A percentile compares a stretch with the other conserved stretches of the same genome.
phyloP scores from a whole-genome alignment of 2,888 invertebrate species.

The Oxytorus armatus region DNA sequence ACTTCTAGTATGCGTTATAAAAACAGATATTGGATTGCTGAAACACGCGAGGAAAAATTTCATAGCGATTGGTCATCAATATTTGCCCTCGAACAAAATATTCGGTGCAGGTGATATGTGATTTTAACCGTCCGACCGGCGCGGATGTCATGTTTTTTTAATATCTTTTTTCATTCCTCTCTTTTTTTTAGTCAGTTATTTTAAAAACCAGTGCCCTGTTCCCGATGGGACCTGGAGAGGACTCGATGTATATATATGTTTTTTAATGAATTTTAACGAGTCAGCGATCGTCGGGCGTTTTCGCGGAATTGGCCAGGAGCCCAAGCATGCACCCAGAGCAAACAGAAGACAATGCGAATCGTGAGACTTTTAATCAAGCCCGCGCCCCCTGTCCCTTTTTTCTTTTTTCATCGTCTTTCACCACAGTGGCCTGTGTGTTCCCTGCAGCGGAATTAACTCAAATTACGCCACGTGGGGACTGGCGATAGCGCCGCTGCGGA shows the following conservation, averaged over 20 bases:
- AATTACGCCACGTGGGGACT: slow-evolving; percentile 81
- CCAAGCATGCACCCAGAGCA: slow-evolving; percentile 79
- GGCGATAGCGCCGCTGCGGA: slow-evolving; percentile 73
- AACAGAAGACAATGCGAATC: slow-evolving; percentile 82
- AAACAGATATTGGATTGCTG: slow-evolving; percentile 58
- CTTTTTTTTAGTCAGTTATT: slow-evolving; percentile 61
- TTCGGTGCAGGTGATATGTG: slow-evolving; percentile 38
- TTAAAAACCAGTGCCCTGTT: slow-evolving; percentile 55
- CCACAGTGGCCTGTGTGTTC: slow-evolving; percentile 68
- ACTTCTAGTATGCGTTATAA: slow-evolving; percentile 25
- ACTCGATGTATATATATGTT: slow-evolving; percentile 61
- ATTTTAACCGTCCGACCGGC: slow-evolving; percentile 32
- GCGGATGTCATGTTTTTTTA: slow-evolving; percentile 11
- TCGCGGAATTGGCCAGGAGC: slow-evolving; percentile 79
- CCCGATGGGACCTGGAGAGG: slow-evolving; percentile 49
- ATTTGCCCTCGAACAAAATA: slow-evolving; percentile 64
- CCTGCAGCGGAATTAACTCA: slow-evolving; percentile 83
- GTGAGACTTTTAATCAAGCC: slow-evolving; percentile 82
- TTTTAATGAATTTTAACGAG: slow-evolving; percentile 80
- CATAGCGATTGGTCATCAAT: slow-evolving; percentile 69
- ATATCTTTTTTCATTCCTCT: slow-evolving; percentile 59
- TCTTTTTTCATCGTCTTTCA: slow-evolving; percentile 57
- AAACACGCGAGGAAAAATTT: slow-evolving; percentile 31
- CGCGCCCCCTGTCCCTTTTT: slow-evolving; percentile 68
- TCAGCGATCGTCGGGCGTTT: slow-evolving; percentile 66